These are phyloP conservation scores for Agonopterix subpropinquella DNA, from an alignment of 2,888 invertebrate species.

Conservation along the genomic window DNA sequence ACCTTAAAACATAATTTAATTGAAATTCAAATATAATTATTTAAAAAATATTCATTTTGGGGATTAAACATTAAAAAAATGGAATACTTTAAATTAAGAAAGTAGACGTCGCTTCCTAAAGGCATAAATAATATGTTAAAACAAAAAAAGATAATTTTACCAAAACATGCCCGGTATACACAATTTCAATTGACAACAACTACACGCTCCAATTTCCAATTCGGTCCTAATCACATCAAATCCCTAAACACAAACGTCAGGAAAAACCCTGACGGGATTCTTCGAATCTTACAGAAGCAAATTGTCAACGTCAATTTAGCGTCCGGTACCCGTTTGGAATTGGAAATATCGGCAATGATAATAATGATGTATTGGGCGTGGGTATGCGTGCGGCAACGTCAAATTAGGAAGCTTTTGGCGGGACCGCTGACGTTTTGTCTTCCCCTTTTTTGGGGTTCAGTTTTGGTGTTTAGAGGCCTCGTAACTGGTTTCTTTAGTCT, in stretches of 20 bases:
- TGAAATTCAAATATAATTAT: too few relatives aligned
- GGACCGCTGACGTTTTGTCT: slow-evolving; percentile 31
- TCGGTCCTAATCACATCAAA: not conserved
- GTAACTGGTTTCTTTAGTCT: not conserved
- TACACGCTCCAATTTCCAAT: not conserved
- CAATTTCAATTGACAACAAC: too few relatives aligned
- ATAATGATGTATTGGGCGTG: slow-evolving; percentile 50
- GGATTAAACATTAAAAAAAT: too few relatives aligned
- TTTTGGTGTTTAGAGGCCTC: not conserved
- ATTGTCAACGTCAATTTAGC: slow-evolving; percentile 36
- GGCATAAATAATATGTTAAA: too few relatives aligned
- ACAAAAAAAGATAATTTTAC: too few relatives aligned
- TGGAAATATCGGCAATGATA: slow-evolving; percentile 28
- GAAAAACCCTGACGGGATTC: not conserved
- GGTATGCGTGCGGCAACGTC: slow-evolving; percentile 46
- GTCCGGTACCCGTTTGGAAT: slow-evolving; percentile 29
- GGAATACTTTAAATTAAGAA: too few relatives aligned
- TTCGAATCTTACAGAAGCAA: slow-evolving; percentile 21
- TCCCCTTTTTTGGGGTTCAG: slow-evolving; percentile 23
- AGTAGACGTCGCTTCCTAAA: too few relatives aligned
- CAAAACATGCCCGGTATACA: not conserved
- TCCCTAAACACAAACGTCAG: not conserved
- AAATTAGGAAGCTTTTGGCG: slow-evolving; percentile 48
- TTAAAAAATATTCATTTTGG: too few relatives aligned
- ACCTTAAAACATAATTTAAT: too few relatives aligned